Base-by-base conservation (phyloP, 2,113 vertebrate genomes). In the Melierax canorus region DNA sequence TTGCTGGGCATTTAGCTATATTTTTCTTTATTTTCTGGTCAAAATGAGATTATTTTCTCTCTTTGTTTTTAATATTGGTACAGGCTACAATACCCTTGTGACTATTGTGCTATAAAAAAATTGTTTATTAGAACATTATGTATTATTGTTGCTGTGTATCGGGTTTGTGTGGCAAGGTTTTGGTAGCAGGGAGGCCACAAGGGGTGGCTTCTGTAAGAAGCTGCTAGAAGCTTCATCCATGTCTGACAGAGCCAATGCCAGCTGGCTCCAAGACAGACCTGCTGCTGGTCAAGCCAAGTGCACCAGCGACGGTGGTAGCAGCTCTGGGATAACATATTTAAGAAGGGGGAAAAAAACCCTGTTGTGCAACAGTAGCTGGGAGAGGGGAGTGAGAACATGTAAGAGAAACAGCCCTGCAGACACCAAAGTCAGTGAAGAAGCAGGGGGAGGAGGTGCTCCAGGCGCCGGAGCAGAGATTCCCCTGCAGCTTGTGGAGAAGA, bases 1-100 rank as follows among this genome's bases (percentile, higher is more conserved):
- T 92, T 93, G 8, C n/a, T 45, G 39, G 51, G 15, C 21, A 62
- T 60, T 92, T 30, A 53, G 21, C 46, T 85, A 11, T 82, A 43
- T 18, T n/a, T 90, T 76, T 38, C 91, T 79, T 79, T 17, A 45
- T 53, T 91, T 80, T 58, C 7, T 38, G 69, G 11, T 82, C 56
- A 91, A 90, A 94, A 88, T 71, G 30, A 80, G 23, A 64, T 91
- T 94, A 38, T 67, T 95, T 92, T 82, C 59, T 85, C 34, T 64
- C 62, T 74, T 55, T 72, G 17, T 10, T 91, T 91, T 68, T 67
- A 87, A 24, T 93, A 73, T 26, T 76, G 26, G 8, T 36, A 36
- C 0, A 2, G 38, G 20, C 19, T 68, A 50, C 22, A 69, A 50
- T 64, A 85, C 83, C 36, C 46, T 66, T 20, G 21, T 75, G 36